Evolutionary conservation across 2,888 invertebrate genomes (phyloP), one percentile per base, ranked within the genome.

Genomic region (Morinoia aosen): DNA sequence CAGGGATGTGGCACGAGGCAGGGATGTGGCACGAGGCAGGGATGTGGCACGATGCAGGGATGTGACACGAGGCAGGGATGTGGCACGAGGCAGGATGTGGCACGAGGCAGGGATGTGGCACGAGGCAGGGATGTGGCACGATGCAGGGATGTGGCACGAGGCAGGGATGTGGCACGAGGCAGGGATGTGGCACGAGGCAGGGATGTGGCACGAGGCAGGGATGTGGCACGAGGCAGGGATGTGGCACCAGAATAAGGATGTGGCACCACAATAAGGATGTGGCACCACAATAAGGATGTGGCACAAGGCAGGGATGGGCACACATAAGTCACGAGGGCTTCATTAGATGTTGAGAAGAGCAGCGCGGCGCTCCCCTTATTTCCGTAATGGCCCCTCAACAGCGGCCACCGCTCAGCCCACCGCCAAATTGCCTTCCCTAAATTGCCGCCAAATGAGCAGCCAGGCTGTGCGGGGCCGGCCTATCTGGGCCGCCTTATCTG

Each of bases 341-440:
- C 91, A 91, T 91, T 91, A 91, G 91, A 91, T 91, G 91, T 48
- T 91, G 91, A 39, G 91, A 91, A 91, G 91, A 39, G 48, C 39
- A 48, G 91, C 39, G 56, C n/a, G 91, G 25, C 39, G 91, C 91
- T 39, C 39, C 91, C 91, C 91, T 91, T 91, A 91, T 91, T 91
- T 40, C 91, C 48, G 91, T 91, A 91, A 91, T 93, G 93, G 33
- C 57, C 93, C 58, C 48, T 57, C 57, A 93, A 93, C 48, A 19
- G 39, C 93, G 11, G 48, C n/a, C 93, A 48, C 93, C 57, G 93
- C 57, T 93, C 93, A 93, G 93, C 93, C 93, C n/a, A 33, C 57
- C 56, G 93, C 93, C 93, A 93, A 93, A 93, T 93, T 93, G 93
- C 93, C 93, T 93, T 25, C 57, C 39, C 93, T 93, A 93, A 93